Evolutionary conservation across 2,113 vertebrate genomes (phyloP), one percentile per base, ranked within the genome.

Genomic region (Dicerorhinus sumatrensis): DNA sequence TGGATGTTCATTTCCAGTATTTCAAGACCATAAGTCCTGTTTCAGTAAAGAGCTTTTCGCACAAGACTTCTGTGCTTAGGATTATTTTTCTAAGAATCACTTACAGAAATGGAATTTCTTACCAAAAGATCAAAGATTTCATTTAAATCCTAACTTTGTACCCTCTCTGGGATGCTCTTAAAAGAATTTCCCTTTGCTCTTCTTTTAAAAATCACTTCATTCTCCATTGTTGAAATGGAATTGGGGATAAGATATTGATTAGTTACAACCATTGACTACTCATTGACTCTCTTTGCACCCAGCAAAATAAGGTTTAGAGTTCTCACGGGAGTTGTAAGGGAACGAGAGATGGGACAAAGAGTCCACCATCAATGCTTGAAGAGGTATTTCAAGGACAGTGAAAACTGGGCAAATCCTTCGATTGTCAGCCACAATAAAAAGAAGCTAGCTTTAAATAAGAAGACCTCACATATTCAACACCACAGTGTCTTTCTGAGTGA

Each of bases 101-200:
- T 89, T 94, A 77, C 4, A 93, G 69, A 92, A 95, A 81, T 65
- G 56, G 20, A 79, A 88, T 94, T 36, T 92, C 69, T 94, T 54
- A 84, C 20, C 51, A 87, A 96, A 88, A 76, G 23, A 48, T 36
- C 3, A 6, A 85, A 33, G 5, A 56, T 88, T 93, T 85, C 11
- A 83, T 93, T 81, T 89, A 76, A 89, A 86, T 42, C 5, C n/a
- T 42, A 67, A 72, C 65, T 95, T 85, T 56, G 20, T 86, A 36
- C 9, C 56, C 16, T 91, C 96, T 85, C 39, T 33, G 73, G 20
- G 36, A 16, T 95, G 51, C 79, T 75, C 10, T 18, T 86, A 67
- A 87, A 13, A 94, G 21, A 84, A 56, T 81, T 95, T 91, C 63
- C n/a, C 46, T 93, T 89, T 76, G 16, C 16, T 92, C 29, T 67